Evolutionary conservation across 2,888 invertebrate species (phyloP).

Genomic region (Melinopterus prodromus): DNA sequence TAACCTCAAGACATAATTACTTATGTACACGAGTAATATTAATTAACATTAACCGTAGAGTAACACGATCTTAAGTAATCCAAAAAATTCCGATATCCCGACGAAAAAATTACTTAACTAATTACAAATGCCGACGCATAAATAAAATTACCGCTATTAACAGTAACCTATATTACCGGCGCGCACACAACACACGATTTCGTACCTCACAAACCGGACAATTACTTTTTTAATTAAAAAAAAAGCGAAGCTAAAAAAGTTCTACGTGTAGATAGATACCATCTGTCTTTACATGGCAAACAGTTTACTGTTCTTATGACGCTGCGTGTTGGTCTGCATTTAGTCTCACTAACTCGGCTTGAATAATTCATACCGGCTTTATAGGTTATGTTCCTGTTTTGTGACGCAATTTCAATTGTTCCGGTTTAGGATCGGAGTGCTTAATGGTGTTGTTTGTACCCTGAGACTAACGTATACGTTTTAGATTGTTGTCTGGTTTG

Average conservation of each 20-base stretch:
- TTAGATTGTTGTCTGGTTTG: too few species aligned
- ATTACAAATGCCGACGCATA: not conserved
- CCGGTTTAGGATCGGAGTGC: not conserved
- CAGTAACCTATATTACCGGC: not conserved
- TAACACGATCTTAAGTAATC: too few species aligned
- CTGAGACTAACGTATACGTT: too few species aligned
- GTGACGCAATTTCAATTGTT: not conserved
- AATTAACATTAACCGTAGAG: too few species aligned
- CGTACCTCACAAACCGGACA: not conserved
- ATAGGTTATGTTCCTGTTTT: not conserved
- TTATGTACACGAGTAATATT: not conserved
- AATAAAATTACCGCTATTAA: not conserved
- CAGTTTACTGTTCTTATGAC: not conserved
- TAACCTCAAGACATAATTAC: not conserved
- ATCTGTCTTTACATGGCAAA: not conserved
- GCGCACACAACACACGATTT: not conserved
- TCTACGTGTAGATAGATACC: not conserved
- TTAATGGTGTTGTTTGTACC: too few species aligned
- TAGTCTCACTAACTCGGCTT: not conserved
- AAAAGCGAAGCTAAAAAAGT: not conserved
- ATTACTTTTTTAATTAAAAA: not conserved
- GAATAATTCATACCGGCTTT: not conserved
- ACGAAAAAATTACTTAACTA: not conserved
- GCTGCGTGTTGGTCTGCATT: not conserved
- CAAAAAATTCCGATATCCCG: not conserved